Base-by-base conservation (phyloP, 2,888 invertebrate species). In the Camponotus fellah region DNA sequence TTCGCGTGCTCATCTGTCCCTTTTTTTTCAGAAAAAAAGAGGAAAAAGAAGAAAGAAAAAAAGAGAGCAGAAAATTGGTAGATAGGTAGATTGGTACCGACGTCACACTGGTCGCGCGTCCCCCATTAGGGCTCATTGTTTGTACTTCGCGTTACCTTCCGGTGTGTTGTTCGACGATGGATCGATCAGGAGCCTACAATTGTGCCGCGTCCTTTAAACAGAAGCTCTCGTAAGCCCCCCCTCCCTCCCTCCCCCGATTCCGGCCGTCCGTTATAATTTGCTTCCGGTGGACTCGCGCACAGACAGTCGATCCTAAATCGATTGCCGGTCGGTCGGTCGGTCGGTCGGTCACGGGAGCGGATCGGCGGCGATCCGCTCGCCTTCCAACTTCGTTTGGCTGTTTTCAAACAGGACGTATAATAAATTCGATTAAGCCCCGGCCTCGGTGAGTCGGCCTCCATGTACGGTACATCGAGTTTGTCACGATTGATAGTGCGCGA, bases 321-420 rank as follows among this genome's bases (percentile, higher is more conserved):
- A 60, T 60, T 60, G 79, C 21, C 32, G 58, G 58, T 76, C 53
- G 58, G 58, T 60, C 72, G 60, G 2, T 43, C 58, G 58, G 58
- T 26, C 17, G 56, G 43, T 17, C 71, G 40, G 26, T 53, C 37
- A 56, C 60, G 77, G 56, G 37, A 80, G 82, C 49, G 32, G 26
- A 75, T 68, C 34, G 77, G 26, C 53, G 64, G 76, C 72, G 72
- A 75, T 62, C 60, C 46, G 72, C 46, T 68, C n/a, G 56, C 43
- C 46, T 77, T 56, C 26, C 71, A 77, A 56, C 80, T 84, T 72
- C 81, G 89, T 85, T 72, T 82, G 76, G 85, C 66, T 87, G 86
- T 88, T 90, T 88, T 86, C 89, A 85, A 89, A 87, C 89, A 85
- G 88, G 89, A 84, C 86, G 90, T 90, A 90, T 89, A 90, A 90